Evolutionary conservation across 2,888 invertebrate genomes (phyloP).

Genomic region (Apodemia zela): DNA sequence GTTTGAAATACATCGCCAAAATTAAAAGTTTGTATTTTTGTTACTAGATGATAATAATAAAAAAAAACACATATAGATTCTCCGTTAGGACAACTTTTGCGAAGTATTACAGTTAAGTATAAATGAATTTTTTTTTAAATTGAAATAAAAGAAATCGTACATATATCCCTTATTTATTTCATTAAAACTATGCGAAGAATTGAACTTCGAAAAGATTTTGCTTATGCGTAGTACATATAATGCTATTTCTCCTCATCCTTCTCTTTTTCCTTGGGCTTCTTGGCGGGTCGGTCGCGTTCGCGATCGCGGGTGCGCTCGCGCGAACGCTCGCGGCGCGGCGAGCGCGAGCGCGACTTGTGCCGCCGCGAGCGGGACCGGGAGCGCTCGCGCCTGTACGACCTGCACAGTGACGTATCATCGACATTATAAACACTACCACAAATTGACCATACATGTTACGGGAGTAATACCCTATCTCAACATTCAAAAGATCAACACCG

Average conservation of each 20-base stretch:
- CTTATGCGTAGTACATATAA: conserved; percentile 5
- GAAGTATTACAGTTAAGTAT: too few relatives aligned
- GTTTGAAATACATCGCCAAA: too few relatives aligned
- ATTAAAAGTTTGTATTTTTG: too few relatives aligned
- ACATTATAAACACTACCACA: conserved; percentile 17
- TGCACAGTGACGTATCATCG: conserved; percentile 34
- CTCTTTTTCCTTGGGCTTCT: conserved; percentile 74
- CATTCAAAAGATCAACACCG: too few relatives aligned
- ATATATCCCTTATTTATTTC: conserved; percentile 2
- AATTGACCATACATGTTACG: too few relatives aligned
- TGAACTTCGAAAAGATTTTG: not conserved
- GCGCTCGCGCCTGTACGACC: conserved; percentile 84
- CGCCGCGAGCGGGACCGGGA: conserved; percentile 84
- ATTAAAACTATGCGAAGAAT: conserved; percentile 6
- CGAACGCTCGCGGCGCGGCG: conserved; percentile 78
- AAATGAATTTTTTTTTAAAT: too few relatives aligned
- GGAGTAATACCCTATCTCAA: too few relatives aligned
- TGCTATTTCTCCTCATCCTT: conserved; percentile 86
- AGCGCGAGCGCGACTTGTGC: conserved; percentile 86
- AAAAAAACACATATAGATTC: too few relatives aligned
- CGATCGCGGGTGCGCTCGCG: conserved; percentile 58
- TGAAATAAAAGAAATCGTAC: not conserved
- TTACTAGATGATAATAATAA: too few relatives aligned
- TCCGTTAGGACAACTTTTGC: too few relatives aligned
- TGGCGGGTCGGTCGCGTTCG: conserved; percentile 56